phyloP scores from a whole-genome alignment of 2,888 invertebrate genomes.

The Amiota mariae region DNA sequence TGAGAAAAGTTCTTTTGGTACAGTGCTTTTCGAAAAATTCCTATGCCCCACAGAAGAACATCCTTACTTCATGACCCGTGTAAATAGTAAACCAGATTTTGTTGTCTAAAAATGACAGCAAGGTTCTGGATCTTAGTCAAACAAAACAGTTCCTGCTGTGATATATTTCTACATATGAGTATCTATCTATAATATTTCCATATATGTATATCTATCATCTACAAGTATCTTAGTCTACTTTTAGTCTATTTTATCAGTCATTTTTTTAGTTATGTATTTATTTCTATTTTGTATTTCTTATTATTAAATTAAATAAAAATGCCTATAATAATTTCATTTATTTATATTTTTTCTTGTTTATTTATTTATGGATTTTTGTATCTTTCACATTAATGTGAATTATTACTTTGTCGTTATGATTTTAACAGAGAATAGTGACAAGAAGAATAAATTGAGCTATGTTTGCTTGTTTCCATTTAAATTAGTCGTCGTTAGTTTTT shows the following conservation, averaged over 20 bases:
- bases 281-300: background rate
- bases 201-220: slow-evolving; percentile 55
- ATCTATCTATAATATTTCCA: slow-evolving; percentile 49
- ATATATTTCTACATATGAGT: background rate
- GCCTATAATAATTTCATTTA: background rate
- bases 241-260: slow-evolving; percentile 14
- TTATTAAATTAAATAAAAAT: background rate
- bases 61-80: slow-evolving; percentile 68
- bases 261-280: background rate
- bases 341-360: background rate
- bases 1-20: slow-evolving; percentile 71
- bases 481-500: too few species aligned
- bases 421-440: too few species aligned
- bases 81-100: slow-evolving; percentile 61
- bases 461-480: too few species aligned
- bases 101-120: slow-evolving; percentile 40
- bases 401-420: too few species aligned
- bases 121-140: background rate
- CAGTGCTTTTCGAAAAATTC: slow-evolving; percentile 61
- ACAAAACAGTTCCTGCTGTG: slow-evolving; percentile 12
- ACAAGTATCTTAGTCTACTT: slow-evolving; percentile 33
- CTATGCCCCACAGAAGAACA: slow-evolving; percentile 66
- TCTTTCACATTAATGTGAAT: too few species aligned
- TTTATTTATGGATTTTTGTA: too few species aligned
- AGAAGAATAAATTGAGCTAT: too few species aligned